Base-by-base conservation (phyloP, 2,113 vertebrate genomes). In the Malurus alboscapulatus region DNA sequence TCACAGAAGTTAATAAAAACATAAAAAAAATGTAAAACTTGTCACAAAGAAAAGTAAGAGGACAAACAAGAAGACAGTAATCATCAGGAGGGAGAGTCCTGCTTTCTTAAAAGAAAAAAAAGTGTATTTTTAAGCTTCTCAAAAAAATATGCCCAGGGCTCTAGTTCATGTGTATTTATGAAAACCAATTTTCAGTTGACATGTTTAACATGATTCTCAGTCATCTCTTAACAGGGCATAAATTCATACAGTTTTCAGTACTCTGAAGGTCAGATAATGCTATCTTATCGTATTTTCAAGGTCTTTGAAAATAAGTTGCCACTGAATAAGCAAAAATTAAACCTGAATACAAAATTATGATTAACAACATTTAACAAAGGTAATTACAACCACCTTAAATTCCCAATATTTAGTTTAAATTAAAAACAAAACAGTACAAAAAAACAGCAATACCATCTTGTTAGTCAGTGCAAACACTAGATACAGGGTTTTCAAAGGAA, bases 1-100 rank as follows among this genome's bases (percentile, higher is more conserved):
- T 99, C 99, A 99, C 98, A 98, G 99, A 99, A 99, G 99, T 99
- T 98, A 99, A 98, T 98, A 97, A 97, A 98, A 97, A 98, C 97
- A 97, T 96, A 97, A 98, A 93, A 89, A 89, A 90, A 98, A 96
- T 97, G 96, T 97, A 77, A 97, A 98, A 97, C 88, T 96, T 94
- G 97, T 97, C 96, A 97, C 95, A 94, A 96, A 94, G 95, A 95
- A 97, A 97, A 83, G 16, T 85, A 94, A 73, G 54, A 92, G 92
- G 92, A 97, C 91, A 95, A 96, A 97, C 83, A 81, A 93, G 72
- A 85, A 94, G 91, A 94, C 2, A 92, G 92, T 83, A 92, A 95
- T 96, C 82, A 95, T 96, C 90, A 96, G 93, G 86, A 97, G 95
- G 88, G 86, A 96, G 94, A 96, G 93, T 97, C 96, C 95, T 96